Conservation (phyloP, 2,113 vertebrate genomes). For the Corythoichthys intestinalis region DNA sequence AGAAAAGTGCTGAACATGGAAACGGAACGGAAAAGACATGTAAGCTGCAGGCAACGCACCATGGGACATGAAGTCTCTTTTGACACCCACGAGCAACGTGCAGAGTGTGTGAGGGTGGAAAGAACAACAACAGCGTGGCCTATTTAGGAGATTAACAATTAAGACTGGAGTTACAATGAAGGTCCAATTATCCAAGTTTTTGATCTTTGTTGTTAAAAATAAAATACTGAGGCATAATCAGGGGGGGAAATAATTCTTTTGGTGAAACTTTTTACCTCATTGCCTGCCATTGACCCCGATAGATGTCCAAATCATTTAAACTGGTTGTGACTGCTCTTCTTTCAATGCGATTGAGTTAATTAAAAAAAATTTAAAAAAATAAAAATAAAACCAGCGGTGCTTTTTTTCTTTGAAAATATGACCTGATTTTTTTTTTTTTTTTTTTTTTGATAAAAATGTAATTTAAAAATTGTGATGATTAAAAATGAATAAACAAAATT, state of each 20-base stretch:
- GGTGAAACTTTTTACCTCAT: no score
- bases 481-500: no score
- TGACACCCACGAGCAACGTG: constrained; percentile 22
- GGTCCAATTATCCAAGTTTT: neutral
- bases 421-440: no score
- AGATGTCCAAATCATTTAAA: no score
- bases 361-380: no score
- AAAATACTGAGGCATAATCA: neutral
- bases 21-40: constrained; percentile 29
- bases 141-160: neutral
- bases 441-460: no score
- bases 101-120: constrained; percentile 6
- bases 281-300: no score
- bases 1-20: constrained; percentile 48
- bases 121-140: neutral
- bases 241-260: neutral
- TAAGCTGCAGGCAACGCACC: constrained; percentile 34
- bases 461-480: no score
- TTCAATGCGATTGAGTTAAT: no score
- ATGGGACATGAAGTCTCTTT: constrained; percentile 51
- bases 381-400: no score
- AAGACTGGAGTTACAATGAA: neutral
- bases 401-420: no score
- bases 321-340: no score
- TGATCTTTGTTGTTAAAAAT: neutral